These are phyloP conservation scores for Pristionchus maxplancki DNA, from an alignment of 2,888 invertebrate species.

Conservation along the genomic window DNA sequence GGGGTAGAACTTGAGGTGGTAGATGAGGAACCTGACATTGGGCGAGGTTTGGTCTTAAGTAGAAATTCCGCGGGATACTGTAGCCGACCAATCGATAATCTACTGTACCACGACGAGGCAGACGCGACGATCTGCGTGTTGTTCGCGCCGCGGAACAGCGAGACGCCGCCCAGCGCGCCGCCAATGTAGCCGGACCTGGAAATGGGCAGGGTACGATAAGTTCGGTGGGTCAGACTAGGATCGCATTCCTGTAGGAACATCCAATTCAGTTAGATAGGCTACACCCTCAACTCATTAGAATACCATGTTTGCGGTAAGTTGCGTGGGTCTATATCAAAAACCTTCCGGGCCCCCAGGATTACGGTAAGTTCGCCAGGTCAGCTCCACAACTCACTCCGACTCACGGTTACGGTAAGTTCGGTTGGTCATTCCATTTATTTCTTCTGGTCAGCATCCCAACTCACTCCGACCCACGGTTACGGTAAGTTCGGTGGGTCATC, in stretches of 20 bases:
- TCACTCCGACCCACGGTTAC: too few relatives aligned
- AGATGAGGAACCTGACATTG: constrained; percentile 70
- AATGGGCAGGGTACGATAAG: constrained; percentile 22
- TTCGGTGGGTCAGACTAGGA: not conserved
- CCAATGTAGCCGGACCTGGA: constrained; percentile 75
- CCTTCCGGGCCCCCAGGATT: too few relatives aligned
- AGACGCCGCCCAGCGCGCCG: constrained; percentile 74
- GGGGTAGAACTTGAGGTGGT: constrained; percentile 76
- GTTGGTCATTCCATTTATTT: too few relatives aligned
- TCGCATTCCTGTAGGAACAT: too few relatives aligned
- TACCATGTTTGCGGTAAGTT: too few relatives aligned
- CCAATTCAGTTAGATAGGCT: too few relatives aligned
- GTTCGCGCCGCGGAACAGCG: constrained; percentile 67
- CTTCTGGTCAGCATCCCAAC: too few relatives aligned
- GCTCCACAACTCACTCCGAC: too few relatives aligned
- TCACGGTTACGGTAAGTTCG: too few relatives aligned
- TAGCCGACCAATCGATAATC: not conserved
- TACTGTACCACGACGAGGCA: constrained; percentile 29
- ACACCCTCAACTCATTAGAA: too few relatives aligned
- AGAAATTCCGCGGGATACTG: constrained; percentile 66
- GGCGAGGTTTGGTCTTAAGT: constrained; percentile 62
- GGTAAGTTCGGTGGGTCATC: too few relatives aligned
- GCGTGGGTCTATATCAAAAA: too few relatives aligned
- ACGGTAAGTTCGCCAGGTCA: constrained; percentile 68
- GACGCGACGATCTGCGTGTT: constrained; percentile 60